Evolutionary conservation across 2,113 vertebrate genomes (phyloP), one percentile per base, ranked within the genome.

Genomic region (Cettia cetti): DNA sequence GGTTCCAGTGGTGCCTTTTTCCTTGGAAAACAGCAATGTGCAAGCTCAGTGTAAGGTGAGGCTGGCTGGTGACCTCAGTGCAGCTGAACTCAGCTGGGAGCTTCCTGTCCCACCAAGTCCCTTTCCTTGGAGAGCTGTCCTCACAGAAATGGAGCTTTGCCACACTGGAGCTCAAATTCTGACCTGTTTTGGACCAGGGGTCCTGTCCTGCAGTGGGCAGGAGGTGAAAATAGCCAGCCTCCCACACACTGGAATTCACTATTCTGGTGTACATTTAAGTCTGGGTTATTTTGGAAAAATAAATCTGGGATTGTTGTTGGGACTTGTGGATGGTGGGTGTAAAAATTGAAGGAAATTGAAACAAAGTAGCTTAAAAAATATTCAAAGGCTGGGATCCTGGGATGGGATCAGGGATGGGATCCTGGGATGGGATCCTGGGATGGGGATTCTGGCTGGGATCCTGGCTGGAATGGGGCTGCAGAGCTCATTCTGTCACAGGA

Each of bases 111-210:
- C 50, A 15, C 49, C 53, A 22, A 8, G 13, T 16, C 44, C 50
- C 39, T 15, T 13, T 24, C 59, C 37, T 27, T 68, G 80, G 35
- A 23, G 20, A 30, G 4, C 23, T 30, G 13, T 13, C 35, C 39
- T 50, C 57, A 19, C 57, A 24, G 31, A 56, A 10, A 52, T 28
- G 15, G 42, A 56, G 15, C 12, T n/a, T 8, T n/a, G 56, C 22
- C n/a, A 37, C 26, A 0, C 2, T 30, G 17, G 6, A 26, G 1
- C 26, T 39, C 35, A 21, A 27, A 33, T 15, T 26, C 8, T 31
- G 35, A 8, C 26, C 22, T 17, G 0, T 13, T n/a, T 17, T 10
- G 24, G 30, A 5, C 2, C 54, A 37, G 53, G 13, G 40, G 5
- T 47, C 15, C 82, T 74, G 69, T 3, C 30, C 1, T 15, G 19